Percentiles rank a stretch among this genome's conserved stretches.
Conservation (phyloP, 2,797 vertebrate genomes). For the Pseudochirops corinnae region DNA sequence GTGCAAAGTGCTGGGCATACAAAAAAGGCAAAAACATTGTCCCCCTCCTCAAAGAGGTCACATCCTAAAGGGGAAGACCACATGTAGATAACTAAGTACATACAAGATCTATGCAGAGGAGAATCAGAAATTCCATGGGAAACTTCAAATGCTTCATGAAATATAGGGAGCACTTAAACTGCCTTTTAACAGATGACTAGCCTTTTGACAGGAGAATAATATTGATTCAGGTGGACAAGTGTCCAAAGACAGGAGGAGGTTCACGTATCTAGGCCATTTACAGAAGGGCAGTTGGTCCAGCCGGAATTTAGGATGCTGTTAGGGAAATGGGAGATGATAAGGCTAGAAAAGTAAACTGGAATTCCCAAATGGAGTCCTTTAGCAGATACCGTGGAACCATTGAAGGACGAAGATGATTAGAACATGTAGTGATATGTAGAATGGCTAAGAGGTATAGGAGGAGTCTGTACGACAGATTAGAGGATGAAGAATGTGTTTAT, state of each 20-base stretch:
- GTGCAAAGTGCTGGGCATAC: neutral
- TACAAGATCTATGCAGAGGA: neutral
- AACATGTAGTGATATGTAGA: neutral
- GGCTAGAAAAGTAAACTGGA: neutral
- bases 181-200: neutral
- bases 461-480: neutral
- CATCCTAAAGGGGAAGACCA: neutral
- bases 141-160: neutral
- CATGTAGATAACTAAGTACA: neutral
- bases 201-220: neutral
- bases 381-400: neutral
- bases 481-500: neutral
- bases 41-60: neutral
- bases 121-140: neutral
- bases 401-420: neutral
- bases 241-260: neutral
- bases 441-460: neutral
- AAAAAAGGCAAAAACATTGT: neutral
- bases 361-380: neutral
- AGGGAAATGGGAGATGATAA: neutral
- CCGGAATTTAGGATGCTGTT: neutral
- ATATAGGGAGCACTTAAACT: neutral
- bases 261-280: neutral
- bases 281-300: neutral
- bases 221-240: neutral